A percentile compares a stretch with the other conserved stretches of the same genome.
phyloP scores from a whole-genome alignment of 2,888 invertebrate genomes.

The Hyposoter dolosus region DNA sequence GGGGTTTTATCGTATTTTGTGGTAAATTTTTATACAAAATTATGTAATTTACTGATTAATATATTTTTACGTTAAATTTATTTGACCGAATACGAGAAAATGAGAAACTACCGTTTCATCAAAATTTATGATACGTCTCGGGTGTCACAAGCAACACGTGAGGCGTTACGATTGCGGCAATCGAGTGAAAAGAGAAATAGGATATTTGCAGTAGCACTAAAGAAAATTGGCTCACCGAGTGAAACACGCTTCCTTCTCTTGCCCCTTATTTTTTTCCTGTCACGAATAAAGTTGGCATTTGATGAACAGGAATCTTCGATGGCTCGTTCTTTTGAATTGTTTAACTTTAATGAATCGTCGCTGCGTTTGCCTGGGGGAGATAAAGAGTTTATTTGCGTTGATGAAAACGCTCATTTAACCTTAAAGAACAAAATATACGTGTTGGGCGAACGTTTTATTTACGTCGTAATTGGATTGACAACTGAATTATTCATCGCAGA shows the following conservation, averaged over 20 bases:
- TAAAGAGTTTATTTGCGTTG: background rate
- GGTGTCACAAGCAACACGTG: slow-evolving; percentile 22
- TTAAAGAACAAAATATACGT: background rate
- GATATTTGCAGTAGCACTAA: slow-evolving; percentile 22
- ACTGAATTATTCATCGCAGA: background rate
- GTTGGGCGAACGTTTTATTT: background rate
- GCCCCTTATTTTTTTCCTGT: background rate
- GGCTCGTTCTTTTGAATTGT: background rate
- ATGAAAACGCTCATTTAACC: background rate
- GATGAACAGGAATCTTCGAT: slow-evolving; percentile 26
- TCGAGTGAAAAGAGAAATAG: slow-evolving; percentile 21
- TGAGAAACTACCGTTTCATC: slow-evolving; percentile 29
- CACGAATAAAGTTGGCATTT: slow-evolving; percentile 11
- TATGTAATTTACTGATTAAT: background rate
- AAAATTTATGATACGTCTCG: slow-evolving; percentile 30
- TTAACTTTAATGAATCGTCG: background rate
- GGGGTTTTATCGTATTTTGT: no score
- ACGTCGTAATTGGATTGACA: background rate
- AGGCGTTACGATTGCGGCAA: slow-evolving; percentile 20
- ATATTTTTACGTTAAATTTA: background rate
- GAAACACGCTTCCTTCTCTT: background rate
- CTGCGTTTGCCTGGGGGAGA: background rate
- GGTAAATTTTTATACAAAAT: background rate
- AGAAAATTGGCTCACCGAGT: slow-evolving; percentile 49
- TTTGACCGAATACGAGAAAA: slow-evolving; percentile 18